Evolutionary conservation across 2,888 invertebrate species (phyloP).

Genomic region (Acronicta psi): DNA sequence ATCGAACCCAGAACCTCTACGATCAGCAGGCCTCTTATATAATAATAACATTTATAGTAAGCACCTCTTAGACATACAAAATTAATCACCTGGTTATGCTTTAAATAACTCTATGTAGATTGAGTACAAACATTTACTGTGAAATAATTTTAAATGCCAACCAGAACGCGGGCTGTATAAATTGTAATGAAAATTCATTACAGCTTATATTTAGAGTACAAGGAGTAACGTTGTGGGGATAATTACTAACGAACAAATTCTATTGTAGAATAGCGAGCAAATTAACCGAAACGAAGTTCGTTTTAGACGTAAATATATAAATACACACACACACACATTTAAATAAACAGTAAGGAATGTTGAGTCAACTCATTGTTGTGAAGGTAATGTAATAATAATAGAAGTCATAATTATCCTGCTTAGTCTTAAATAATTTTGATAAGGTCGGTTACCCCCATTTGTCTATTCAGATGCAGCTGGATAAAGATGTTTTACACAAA

Average conservation of each 20-base stretch:
- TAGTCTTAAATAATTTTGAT: too few relatives aligned
- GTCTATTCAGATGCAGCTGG: too few relatives aligned
- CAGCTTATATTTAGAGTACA: conserved; percentile 41
- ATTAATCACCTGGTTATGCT: conserved; percentile 26
- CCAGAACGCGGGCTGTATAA: conserved; percentile 35
- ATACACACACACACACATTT: too few relatives aligned
- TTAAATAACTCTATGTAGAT: conserved; percentile 38
- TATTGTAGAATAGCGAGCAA: conserved; percentile 37
- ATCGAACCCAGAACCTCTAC: too few relatives aligned
- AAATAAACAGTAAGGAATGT: too few relatives aligned
- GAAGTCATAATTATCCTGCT: too few relatives aligned
- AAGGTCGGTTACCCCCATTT: too few relatives aligned
- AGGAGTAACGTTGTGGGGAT: conserved; percentile 41
- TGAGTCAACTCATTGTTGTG: too few relatives aligned
- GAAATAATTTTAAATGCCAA: conserved; percentile 41
- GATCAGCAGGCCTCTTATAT: too few relatives aligned
- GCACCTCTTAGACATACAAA: conserved; percentile 28
- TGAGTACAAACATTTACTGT: conserved; percentile 33
- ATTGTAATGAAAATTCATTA: conserved; percentile 51
- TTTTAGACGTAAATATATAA: conserved; percentile 25
- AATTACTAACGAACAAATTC: conserved; percentile 42
- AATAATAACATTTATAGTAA: too few relatives aligned
- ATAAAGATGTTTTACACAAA: too few relatives aligned
- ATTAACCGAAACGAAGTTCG: conserved; percentile 33
- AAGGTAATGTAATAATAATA: too few relatives aligned